Evolutionary conservation across 2,888 invertebrate genomes (phyloP).

Genomic region (Melanostoma scalare): DNA sequence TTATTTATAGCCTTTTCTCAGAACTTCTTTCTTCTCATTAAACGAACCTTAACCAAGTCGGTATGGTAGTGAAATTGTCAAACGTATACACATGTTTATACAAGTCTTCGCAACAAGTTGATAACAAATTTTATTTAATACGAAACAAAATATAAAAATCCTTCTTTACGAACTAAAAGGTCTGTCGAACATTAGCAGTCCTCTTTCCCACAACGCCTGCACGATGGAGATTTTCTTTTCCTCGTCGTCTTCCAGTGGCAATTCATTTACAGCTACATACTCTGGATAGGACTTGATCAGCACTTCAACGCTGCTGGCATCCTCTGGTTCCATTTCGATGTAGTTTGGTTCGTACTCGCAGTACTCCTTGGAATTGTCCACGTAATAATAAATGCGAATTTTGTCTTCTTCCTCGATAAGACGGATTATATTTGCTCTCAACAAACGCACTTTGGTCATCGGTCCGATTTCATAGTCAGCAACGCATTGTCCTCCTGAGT

Average conservation of each 20-base stretch:
- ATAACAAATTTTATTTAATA: constrained; percentile 5
- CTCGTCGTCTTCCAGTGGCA: constrained; percentile 86
- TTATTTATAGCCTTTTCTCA: too few species aligned
- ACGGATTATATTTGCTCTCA: constrained; percentile 84
- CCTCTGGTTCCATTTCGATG: constrained; percentile 88
- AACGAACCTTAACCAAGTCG: too few species aligned
- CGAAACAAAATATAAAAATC: constrained; percentile 9
- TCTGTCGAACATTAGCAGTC: constrained; percentile 87
- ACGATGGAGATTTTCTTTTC: constrained; percentile 87
- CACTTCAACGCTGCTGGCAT: constrained; percentile 87
- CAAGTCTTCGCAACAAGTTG: too few species aligned
- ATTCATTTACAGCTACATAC: constrained; percentile 87
- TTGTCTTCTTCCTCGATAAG: constrained; percentile 86
- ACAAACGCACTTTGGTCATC: constrained; percentile 84
- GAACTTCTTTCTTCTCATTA: too few species aligned
- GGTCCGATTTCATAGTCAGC: constrained; percentile 79
- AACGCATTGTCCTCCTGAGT: constrained; percentile 83
- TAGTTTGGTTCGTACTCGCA: constrained; percentile 90
- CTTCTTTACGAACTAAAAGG: constrained; percentile 73
- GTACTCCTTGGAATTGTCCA: constrained; percentile 93
- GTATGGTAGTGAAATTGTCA: too few species aligned
- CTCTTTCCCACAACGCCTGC: constrained; percentile 91
- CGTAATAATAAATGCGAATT: constrained; percentile 89
- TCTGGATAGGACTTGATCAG: constrained; percentile 90
- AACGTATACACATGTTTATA: too few species aligned